Base-by-base conservation (phyloP, 1,140 invertebrate genomes). In the Bombus picipes region DNA sequence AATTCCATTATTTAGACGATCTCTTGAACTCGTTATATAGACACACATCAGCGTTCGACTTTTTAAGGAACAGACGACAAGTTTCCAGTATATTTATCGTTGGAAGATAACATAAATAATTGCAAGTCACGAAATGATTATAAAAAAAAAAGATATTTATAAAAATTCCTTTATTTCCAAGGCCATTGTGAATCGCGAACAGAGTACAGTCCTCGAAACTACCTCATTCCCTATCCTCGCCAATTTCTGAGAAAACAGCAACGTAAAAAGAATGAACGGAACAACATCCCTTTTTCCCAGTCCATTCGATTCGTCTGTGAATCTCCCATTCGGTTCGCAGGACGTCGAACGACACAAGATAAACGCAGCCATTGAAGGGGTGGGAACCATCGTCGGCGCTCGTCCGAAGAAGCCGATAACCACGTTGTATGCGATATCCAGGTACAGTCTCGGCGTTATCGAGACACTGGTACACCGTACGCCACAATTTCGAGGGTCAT, bases 401-500 rank as follows among this genome's bases (percentile, higher is more conserved):
- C 32, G 62, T 15, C n/a, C 39, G 25, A 70, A 80, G 65, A 32
- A 70, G 78, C 65, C 43, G 77, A 68, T 47, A 79, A 39, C n/a
- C n/a, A 8, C 12, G 77, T 68, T 32, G 77, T 79, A 18, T 65
- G 25, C 65, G 65, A 70, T 70, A 80, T 12, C 65, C 65, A 57
- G 79, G 57, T 32, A 62, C 43, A 70, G n/a, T 32, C 6, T 10
- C 9, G 28, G 28, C 53, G 47, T 81, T 81, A 81, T 57, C 68
- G 37, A 10, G 39, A 73, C 79, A 72, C 79, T 12, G 66, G 37
- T 57, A 57, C 47, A 57, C 47, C 28, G 62, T 47, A 39, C 68
- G n/a, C 41, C 25, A 73, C 47, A 73, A 73, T 81, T 81, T 73
- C 68, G 68, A 57, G 68, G 47, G 18, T 81, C 79, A 62, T 81